These are phyloP conservation scores for Grapholita molesta DNA, from an alignment of 1,140 invertebrate species.

Conservation along the genomic window DNA sequence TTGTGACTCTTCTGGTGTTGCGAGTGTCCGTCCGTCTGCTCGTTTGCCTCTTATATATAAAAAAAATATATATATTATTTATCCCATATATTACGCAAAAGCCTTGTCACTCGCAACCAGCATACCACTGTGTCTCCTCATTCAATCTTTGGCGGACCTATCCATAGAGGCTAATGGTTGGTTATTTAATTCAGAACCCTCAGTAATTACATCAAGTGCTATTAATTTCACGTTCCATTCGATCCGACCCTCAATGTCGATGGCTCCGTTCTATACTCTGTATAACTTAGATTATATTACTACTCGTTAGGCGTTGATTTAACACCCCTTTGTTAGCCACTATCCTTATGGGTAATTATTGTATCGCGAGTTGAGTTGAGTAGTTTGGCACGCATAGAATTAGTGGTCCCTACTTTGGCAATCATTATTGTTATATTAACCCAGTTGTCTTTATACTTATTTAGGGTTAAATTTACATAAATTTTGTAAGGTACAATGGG, in stretches of 20 bases:
- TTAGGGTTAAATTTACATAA: no score
- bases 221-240: slow-evolving; percentile 52
- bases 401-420: no score
- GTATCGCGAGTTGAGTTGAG: no score
- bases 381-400: no score
- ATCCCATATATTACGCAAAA: neutral
- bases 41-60: no score
- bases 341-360: neutral
- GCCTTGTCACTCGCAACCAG: neutral
- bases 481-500: no score
- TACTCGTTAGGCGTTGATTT: neutral
- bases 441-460: no score
- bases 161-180: slow-evolving; percentile 40
- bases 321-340: neutral
- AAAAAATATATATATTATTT: neutral
- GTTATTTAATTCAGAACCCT: slow-evolving; percentile 46
- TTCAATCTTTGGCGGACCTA: slow-evolving; percentile 29
- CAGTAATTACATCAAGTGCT: slow-evolving; percentile 49
- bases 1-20: no score
- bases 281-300: slow-evolving; percentile 7
- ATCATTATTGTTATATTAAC: no score
- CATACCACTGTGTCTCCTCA: neutral
- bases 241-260: slow-evolving; percentile 32
- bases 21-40: no score
- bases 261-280: slow-evolving; percentile 19